phyloP scores from a whole-genome alignment of 1,140 invertebrate genomes.

The Delia radicum region DNA sequence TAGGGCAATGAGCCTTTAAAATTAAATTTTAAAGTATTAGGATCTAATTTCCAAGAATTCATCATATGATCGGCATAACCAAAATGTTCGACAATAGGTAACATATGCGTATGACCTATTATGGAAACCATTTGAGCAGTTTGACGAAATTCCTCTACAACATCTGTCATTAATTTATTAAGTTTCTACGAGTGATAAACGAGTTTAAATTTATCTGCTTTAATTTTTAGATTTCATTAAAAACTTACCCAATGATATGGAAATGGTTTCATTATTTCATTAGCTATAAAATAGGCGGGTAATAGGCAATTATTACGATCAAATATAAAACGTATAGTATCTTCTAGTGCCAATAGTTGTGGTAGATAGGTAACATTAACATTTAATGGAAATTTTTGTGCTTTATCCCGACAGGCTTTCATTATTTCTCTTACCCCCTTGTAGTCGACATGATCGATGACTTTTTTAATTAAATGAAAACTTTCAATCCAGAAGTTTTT shows the following conservation, averaged over 20 bases:
- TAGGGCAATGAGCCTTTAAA: slow-evolving; percentile 92
- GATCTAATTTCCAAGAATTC: slow-evolving; percentile 90
- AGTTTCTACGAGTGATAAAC: slow-evolving; percentile 65
- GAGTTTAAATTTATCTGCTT: neutral
- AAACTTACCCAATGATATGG: slow-evolving; percentile 86
- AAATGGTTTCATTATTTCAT: slow-evolving; percentile 90
- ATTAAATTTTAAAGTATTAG: slow-evolving; percentile 80
- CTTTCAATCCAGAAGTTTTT: slow-evolving; percentile 85
- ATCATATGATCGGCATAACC: slow-evolving; percentile 84
- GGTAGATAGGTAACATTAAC: slow-evolving; percentile 77
- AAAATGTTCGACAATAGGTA: slow-evolving; percentile 92
- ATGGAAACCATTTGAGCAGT: slow-evolving; percentile 95
- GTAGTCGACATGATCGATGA: slow-evolving; percentile 90
- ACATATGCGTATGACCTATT: slow-evolving; percentile 83
- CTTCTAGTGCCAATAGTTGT: slow-evolving; percentile 77
- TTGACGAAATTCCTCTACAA: slow-evolving; percentile 88
- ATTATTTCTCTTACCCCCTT: slow-evolving; percentile 91
- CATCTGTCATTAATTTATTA: slow-evolving; percentile 79
- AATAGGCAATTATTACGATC: slow-evolving; percentile 88
- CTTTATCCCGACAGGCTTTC: slow-evolving; percentile 90
- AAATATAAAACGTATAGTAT: slow-evolving; percentile 85
- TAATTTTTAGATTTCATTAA: neutral
- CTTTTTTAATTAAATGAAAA: slow-evolving; percentile 81
- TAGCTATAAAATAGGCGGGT: slow-evolving; percentile 92
- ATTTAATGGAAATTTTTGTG: slow-evolving; percentile 72